These are phyloP conservation scores for Drosophila lowei DNA, from an alignment of 1,140 invertebrate species.

Conservation along the genomic window DNA sequence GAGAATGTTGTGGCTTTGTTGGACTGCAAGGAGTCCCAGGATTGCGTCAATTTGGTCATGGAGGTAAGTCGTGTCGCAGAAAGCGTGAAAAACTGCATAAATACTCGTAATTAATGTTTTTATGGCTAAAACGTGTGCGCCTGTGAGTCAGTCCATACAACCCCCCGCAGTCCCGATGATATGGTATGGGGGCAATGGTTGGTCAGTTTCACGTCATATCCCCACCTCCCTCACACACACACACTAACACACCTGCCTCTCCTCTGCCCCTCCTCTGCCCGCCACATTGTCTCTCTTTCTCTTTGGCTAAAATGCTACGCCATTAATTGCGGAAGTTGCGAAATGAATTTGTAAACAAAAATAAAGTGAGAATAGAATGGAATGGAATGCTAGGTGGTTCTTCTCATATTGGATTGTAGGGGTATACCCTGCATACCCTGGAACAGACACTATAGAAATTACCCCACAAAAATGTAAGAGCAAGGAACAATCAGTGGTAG, in stretches of 20 bases:
- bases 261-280: neutral
- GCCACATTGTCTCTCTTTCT: neutral
- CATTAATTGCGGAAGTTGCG: conserved; percentile 78
- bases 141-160: conserved; percentile 48
- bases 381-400: neutral
- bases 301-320: conserved; percentile 61
- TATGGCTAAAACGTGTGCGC: conserved; percentile 42
- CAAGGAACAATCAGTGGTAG: no score
- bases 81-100: conserved; percentile 20
- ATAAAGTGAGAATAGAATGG: conserved; percentile 48
- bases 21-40: conserved; percentile 97
- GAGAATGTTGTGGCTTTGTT: conserved; percentile 98
- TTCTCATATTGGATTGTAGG: neutral
- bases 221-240: no score
- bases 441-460: no score
- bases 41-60: conserved; percentile 98
- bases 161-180: neutral
- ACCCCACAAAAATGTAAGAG: no score
- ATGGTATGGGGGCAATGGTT: conserved; percentile 41
- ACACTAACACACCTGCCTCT: neutral
- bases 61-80: conserved; percentile 86
- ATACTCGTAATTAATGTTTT: conserved; percentile 38
- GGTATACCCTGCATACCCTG: no score
- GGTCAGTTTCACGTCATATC: conserved; percentile 53
- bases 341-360: conserved; percentile 63